Conservation (phyloP, 2,888 invertebrate genomes). For the Pomacea canaliculata region DNA sequence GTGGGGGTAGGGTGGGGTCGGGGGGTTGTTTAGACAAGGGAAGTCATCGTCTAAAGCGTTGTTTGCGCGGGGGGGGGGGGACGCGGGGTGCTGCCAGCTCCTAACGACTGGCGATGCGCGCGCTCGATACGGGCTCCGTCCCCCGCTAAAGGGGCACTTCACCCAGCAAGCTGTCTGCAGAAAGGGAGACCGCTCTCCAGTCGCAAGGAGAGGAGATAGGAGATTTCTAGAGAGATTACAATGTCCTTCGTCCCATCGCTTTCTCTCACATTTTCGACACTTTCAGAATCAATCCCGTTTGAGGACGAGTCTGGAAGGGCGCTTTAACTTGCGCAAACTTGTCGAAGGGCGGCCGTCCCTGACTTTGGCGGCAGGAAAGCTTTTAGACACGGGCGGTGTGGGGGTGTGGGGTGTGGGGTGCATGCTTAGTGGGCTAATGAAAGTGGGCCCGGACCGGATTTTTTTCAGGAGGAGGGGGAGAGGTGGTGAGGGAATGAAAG, state of each 20-base stretch:
- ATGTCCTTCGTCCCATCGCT: constrained; percentile 2
- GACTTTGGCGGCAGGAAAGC: no score
- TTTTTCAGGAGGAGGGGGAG: no score
- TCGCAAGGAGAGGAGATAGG: not conserved
- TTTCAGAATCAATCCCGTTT: no score
- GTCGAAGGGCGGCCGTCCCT: no score
- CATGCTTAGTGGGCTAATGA: no score
- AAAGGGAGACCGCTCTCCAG: not conserved
- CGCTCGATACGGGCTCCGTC: constrained; percentile 8
- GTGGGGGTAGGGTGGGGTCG: no score
- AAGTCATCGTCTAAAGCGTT: constrained; percentile 20
- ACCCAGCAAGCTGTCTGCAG: not conserved
- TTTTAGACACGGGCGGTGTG: no score
- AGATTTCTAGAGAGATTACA: constrained; percentile 7
- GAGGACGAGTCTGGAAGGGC: no score
- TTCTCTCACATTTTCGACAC: not conserved
- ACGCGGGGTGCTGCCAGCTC: not conserved
- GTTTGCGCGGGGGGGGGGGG: constrained; percentile 1
- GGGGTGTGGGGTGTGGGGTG: no score
- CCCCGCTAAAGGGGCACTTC: not conserved
- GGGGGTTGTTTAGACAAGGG: constrained; percentile 8
- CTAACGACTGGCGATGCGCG: not conserved
- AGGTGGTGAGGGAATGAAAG: no score
- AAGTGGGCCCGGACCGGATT: no score
- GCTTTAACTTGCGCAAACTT: no score